phyloP scores from a whole-genome alignment of 2,888 invertebrate genomes.

The Lepidocyrtinus sp. region DNA sequence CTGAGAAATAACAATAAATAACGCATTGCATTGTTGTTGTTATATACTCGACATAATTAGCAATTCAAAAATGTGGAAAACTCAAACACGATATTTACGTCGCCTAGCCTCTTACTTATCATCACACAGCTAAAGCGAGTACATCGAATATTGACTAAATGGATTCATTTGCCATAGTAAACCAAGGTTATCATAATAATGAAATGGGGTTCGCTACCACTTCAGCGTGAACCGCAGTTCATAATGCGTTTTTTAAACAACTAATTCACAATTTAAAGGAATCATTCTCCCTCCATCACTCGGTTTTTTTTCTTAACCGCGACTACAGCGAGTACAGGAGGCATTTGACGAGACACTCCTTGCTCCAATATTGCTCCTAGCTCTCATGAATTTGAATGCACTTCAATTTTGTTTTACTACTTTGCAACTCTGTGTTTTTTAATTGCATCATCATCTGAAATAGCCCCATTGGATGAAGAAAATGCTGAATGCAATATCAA shows the following conservation, averaged over 20 bases:
- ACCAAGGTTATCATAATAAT: slow-evolving; percentile 40
- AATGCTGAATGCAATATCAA: background rate
- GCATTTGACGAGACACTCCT: slow-evolving; percentile 8
- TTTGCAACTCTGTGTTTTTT: too few species aligned
- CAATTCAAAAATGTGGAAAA: slow-evolving; percentile 34
- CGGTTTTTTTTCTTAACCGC: too few species aligned
- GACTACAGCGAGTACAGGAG: background rate
- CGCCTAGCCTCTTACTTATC: background rate
- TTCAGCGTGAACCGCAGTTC: too few species aligned
- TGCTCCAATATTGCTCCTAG: too few species aligned
- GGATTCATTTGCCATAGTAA: slow-evolving; percentile 20
- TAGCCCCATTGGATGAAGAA: background rate
- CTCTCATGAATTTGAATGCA: too few species aligned
- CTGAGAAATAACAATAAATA: slow-evolving; percentile 37
- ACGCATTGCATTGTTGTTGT: slow-evolving; percentile 32
- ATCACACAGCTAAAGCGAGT: background rate
- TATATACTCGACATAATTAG: slow-evolving; percentile 39
- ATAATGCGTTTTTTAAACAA: too few species aligned
- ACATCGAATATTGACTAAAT: background rate
- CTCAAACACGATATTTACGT: background rate
- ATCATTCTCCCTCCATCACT: too few species aligned
- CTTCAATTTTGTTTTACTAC: too few species aligned
- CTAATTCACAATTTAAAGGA: too few species aligned
- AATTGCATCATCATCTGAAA: slow-evolving; percentile 7
- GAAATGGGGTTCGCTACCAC: background rate